Evolutionary conservation across 1,140 invertebrate species (phyloP), one percentile per base, ranked within the genome.

Genomic region (Brachionus koreanus): DNA sequence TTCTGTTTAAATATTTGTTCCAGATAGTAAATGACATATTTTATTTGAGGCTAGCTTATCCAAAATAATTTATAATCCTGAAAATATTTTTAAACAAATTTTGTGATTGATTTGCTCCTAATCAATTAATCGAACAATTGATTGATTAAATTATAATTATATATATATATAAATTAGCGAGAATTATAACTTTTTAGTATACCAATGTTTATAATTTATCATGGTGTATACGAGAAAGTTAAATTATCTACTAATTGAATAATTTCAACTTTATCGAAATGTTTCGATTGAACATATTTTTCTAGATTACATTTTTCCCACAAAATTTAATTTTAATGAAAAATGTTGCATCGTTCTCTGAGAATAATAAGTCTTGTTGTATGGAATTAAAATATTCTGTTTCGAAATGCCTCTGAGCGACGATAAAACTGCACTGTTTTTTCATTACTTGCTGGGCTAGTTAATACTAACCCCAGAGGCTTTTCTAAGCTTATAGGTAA

Each of bases 121-220:
- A 69, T 69, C 65, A 69, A 69, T 69, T 69, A 69, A 69, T 69
- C 35, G 65, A 69, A 69, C n/a, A 69, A 69, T 69, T 69, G 65
- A 69, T 69, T 69, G 65, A 69, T 69, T 69, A 69, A 69, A 69
- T 69, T 69, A 37, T 57, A 57, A 57, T 37, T 69, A 39, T 16
- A 69, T 19, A 37, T 37, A 67, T 63, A 25, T 13, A 13, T 16
- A 61, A 5, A 25, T 25, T 13, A 46, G 46, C 46, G 16, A 52
- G 16, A 69, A 69, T 39, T 69, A 42, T 9, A 69, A 39, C 33
- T n/a, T 69, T n/a, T 69, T 37, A 23, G 29, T 63, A 29, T 29
- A 9, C 65, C 65, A 69, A 39, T 69, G 65, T 69, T 69, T 69
- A 69, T 23, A 37, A 69, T 69, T 69, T 69, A 69, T 69, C 65